These are phyloP conservation scores for Falco cherrug DNA, from an alignment of 2,797 vertebrate species.

Conservation along the genomic window DNA sequence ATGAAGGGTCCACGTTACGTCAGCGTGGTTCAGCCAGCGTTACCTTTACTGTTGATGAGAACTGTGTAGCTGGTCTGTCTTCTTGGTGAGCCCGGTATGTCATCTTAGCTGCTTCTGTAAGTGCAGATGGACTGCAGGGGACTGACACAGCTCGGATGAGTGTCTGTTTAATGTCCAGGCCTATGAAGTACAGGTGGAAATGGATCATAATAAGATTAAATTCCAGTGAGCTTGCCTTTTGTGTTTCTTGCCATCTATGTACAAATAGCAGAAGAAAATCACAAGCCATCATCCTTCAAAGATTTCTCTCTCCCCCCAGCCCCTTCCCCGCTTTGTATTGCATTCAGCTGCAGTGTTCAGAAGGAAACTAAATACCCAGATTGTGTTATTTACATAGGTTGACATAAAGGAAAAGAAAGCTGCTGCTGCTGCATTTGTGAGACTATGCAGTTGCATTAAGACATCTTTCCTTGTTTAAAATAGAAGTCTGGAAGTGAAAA, in stretches of 20 bases:
- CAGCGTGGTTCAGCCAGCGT: accelerated
- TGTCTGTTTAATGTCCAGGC: background rate
- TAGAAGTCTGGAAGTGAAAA: background rate
- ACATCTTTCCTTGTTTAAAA: background rate
- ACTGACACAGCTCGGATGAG: accelerated
- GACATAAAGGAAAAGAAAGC: background rate
- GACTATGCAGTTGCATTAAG: background rate
- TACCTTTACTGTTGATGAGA: accelerated
- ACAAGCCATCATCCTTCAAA: background rate
- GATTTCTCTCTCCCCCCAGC: background rate
- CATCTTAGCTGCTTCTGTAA: background rate
- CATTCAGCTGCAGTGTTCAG: background rate
- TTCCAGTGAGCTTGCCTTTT: background rate
- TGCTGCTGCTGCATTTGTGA: background rate
- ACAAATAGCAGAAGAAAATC: background rate
- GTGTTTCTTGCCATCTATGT: background rate
- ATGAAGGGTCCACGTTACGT: accelerated
- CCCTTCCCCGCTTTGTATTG: background rate
- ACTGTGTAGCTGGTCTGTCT: background rate
- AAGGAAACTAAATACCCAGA: background rate
- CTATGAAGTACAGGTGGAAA: background rate
- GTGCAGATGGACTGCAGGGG: background rate
- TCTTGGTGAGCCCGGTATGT: background rate
- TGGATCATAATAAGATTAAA: background rate
- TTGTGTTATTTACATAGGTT: slow-evolving; percentile 7